Percentiles rank a stretch among this genome's conserved stretches.
Conservation (phyloP, 2,113 vertebrate genomes). For the Daphoenositta chrysoptera region DNA sequence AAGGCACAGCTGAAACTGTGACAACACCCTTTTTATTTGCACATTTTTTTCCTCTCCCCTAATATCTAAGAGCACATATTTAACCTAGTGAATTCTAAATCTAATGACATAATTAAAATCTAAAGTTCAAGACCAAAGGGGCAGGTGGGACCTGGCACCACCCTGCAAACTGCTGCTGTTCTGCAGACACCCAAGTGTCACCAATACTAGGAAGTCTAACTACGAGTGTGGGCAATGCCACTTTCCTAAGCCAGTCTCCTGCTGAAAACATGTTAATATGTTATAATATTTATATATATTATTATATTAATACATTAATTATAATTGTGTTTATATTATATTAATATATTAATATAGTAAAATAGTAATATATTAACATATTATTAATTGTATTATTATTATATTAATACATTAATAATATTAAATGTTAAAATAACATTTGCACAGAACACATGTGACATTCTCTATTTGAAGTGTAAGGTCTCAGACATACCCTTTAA, state of each 20-base stretch:
- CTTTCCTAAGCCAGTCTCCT: background rate
- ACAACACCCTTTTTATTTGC: background rate
- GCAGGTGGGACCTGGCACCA: fast-evolving
- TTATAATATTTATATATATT: too few species aligned
- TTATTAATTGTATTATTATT: too few species aligned
- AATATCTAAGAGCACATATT: background rate
- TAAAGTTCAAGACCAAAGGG: background rate
- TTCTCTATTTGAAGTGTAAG: background rate
- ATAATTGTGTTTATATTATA: too few species aligned
- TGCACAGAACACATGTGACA: background rate
- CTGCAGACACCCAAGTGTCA: background rate
- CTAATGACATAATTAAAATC: background rate
- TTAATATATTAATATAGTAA: too few species aligned
- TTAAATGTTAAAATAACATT: too few species aligned
- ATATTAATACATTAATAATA: too few species aligned
- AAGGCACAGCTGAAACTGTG: background rate
- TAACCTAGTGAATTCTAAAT: background rate
- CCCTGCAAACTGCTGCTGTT: background rate
- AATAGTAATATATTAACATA: too few species aligned
- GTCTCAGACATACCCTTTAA: slow-evolving; percentile 74
- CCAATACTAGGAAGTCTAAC: background rate
- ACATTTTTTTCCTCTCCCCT: too few species aligned
- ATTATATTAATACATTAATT: too few species aligned
- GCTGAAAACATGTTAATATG: background rate
- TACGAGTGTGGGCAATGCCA: background rate